These are phyloP conservation scores for Tachyglossus aculeatus DNA, from an alignment of 2,797 vertebrate genomes.

Conservation along the genomic window DNA sequence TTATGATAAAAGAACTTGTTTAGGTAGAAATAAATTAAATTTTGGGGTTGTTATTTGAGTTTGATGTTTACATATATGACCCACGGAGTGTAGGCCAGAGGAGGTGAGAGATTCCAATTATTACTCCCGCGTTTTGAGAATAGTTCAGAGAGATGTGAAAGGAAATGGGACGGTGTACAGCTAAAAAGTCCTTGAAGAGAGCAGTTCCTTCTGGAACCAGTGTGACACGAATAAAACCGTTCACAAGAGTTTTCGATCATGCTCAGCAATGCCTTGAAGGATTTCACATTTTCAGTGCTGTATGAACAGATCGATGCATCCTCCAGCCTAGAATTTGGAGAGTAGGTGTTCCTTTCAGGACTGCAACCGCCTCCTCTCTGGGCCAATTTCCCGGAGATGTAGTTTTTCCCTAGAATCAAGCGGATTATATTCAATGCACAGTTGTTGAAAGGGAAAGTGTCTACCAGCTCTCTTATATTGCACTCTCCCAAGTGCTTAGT, in stretches of 20 bases:
- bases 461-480: no score
- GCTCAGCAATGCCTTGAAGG: background rate
- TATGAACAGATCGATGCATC: background rate
- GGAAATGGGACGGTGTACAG: slow-evolving; percentile 25
- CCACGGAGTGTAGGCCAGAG: slow-evolving; percentile 46
- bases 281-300: fast-evolving
- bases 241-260: background rate
- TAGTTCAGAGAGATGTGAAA: slow-evolving; percentile 61
- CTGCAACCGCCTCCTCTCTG: no score
- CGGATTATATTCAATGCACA: background rate
- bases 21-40: slow-evolving; percentile 88
- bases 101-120: slow-evolving; percentile 66
- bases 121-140: slow-evolving; percentile 45
- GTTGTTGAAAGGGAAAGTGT: no score
- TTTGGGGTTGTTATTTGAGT: slow-evolving; percentile 78
- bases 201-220: background rate
- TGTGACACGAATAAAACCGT: background rate
- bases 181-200: slow-evolving; percentile 47
- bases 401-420: no score
- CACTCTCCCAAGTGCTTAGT: no score
- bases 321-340: background rate
- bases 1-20: slow-evolving; percentile 90
- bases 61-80: slow-evolving; percentile 76
- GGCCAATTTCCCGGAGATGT: no score
- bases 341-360: background rate